phyloP scores from a whole-genome alignment of 1,140 invertebrate genomes.

The Rhopalosiphum padi region DNA sequence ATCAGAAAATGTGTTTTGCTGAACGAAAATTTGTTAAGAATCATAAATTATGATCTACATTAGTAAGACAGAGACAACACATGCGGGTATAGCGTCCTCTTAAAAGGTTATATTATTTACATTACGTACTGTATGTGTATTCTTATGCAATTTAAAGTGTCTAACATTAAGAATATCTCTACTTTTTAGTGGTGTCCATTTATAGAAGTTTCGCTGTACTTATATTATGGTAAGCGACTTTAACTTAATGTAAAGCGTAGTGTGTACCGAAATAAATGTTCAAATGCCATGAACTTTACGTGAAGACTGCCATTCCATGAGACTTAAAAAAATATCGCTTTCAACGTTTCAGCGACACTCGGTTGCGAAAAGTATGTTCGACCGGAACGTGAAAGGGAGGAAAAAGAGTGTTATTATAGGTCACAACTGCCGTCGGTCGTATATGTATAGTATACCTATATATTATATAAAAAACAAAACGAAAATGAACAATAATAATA shows the following conservation, averaged over 20 bases:
- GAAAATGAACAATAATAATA: constrained; percentile 2
- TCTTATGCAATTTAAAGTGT: too few species aligned
- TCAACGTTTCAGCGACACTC: constrained; percentile 5
- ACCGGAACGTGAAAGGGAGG: neutral
- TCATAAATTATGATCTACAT: too few species aligned
- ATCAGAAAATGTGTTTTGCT: too few species aligned
- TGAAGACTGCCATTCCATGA: neutral
- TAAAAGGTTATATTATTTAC: too few species aligned
- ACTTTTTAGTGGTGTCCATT: neutral
- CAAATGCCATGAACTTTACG: constrained; percentile 45
- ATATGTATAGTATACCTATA: neutral
- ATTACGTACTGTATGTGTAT: too few species aligned
- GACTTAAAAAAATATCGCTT: neutral
- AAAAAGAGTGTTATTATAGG: constrained; percentile 24
- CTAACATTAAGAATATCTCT: too few species aligned
- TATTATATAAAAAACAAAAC: neutral
- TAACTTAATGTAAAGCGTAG: neutral
- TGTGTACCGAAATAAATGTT: neutral
- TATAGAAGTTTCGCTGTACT: neutral
- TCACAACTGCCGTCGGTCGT: neutral
- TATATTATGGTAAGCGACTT: neutral
- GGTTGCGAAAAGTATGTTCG: constrained; percentile 16
- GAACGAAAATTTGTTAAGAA: too few species aligned
- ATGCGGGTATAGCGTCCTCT: too few species aligned
- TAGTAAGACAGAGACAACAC: too few species aligned